A percentile compares a stretch with the other conserved stretches of the same genome.
Conservation (phyloP, 2,797 vertebrate species). For the Eleutherodactylus coqui region DNA sequence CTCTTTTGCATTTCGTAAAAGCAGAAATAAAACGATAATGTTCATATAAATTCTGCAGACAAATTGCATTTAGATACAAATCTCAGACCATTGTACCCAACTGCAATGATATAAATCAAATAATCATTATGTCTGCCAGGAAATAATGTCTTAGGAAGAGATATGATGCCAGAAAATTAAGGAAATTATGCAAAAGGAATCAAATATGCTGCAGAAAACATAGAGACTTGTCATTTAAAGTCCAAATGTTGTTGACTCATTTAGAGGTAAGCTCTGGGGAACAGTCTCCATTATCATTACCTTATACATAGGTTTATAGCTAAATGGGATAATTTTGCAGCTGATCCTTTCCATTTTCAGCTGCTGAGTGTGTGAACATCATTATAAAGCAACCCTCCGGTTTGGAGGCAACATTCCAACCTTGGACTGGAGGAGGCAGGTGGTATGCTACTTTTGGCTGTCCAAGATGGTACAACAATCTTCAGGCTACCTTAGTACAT, state of each 20-base stretch:
- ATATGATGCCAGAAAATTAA: neutral
- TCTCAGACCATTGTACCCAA: neutral
- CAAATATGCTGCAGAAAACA: neutral
- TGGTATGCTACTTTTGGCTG: too few species aligned
- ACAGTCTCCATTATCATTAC: neutral
- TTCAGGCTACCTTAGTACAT: too few species aligned
- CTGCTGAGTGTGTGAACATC: too few species aligned
- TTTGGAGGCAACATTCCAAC: too few species aligned
- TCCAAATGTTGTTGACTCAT: neutral
- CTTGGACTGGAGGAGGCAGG: too few species aligned
- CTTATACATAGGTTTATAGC: too few species aligned
- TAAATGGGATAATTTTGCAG: too few species aligned
- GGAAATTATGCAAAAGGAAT: neutral
- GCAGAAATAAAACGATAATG: neutral
- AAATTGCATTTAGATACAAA: conserved; percentile 4
- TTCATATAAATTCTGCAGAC: neutral
- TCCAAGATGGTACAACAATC: too few species aligned
- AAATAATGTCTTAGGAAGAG: neutral
- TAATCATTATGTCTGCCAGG: neutral
- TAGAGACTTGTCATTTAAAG: neutral
- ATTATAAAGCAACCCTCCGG: too few species aligned
- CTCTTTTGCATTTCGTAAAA: neutral
- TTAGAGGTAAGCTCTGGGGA: neutral
- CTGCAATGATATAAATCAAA: neutral
- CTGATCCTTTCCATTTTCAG: too few species aligned